Evolutionary conservation across 2,797 vertebrate genomes (phyloP).

Genomic region (Lepus townsendii): DNA sequence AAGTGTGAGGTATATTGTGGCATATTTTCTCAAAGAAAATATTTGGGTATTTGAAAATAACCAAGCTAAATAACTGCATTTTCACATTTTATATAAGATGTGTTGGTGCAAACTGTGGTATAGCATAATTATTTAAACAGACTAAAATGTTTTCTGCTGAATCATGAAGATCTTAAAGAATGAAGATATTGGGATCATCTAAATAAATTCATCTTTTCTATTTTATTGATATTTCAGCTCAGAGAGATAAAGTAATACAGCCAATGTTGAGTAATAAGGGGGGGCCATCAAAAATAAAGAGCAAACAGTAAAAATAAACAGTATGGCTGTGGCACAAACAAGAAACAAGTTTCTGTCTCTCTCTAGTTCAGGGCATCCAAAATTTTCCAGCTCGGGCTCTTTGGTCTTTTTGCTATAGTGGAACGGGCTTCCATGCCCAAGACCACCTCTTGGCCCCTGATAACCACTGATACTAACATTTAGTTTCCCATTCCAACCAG

Average conservation of each 20-base stretch:
- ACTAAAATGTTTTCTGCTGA: not conserved
- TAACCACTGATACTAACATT: not conserved
- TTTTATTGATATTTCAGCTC: not conserved
- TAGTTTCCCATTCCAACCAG: not conserved
- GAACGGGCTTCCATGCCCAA: not conserved
- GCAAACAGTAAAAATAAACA: not conserved
- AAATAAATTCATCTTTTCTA: not conserved
- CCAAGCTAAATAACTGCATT: not conserved
- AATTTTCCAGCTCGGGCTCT: not conserved
- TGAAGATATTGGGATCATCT: not conserved
- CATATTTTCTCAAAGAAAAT: slow-evolving; percentile 25
- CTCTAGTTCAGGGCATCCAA: not conserved
- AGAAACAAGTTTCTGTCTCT: not conserved
- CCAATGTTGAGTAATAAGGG: not conserved
- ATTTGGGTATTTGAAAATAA: not conserved
- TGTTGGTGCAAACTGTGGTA: not conserved
- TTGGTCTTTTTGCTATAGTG: not conserved
- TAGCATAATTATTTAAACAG: not conserved
- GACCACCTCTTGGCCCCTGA: no score
- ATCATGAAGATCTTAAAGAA: not conserved
- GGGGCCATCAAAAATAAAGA: not conserved
- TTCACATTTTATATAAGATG: slow-evolving; percentile 10
- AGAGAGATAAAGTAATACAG: not conserved
- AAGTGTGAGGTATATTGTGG: not conserved
- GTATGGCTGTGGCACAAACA: not conserved